These are phyloP conservation scores for Fregata magnificens DNA, from an alignment of 2,113 vertebrate species.

Conservation along the genomic window DNA sequence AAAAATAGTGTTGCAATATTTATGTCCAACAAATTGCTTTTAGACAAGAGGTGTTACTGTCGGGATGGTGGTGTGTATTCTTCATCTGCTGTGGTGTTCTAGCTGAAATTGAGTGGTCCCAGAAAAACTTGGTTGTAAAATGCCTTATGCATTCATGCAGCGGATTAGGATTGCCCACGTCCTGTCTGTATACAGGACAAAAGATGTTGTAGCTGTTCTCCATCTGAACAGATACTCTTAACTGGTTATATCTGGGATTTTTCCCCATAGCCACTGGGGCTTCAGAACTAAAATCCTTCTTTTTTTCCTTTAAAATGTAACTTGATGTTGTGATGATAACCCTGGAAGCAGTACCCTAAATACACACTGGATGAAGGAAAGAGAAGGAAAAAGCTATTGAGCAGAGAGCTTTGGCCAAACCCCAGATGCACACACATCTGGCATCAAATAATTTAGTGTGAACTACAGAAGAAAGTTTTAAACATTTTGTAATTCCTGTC, in stretches of 20 bases:
- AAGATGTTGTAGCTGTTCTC: not conserved
- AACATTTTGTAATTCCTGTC: not conserved
- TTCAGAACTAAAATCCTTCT: not conserved
- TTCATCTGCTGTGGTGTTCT: not conserved
- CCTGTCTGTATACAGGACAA: not conserved
- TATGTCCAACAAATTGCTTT: not conserved
- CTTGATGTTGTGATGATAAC: not conserved
- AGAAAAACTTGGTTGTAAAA: not conserved
- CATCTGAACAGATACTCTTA: not conserved
- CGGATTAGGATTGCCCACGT: not conserved
- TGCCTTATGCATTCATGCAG: rapidly evolving
- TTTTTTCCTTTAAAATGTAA: not conserved
- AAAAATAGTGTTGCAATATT: not conserved
- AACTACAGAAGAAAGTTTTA: not conserved
- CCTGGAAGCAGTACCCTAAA: not conserved
- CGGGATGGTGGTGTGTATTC: not conserved
- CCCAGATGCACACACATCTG: not conserved
- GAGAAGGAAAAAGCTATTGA: not conserved
- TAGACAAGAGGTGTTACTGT: not conserved
- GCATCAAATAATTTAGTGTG: not conserved
- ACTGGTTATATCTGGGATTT: not conserved
- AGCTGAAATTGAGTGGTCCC: not conserved
- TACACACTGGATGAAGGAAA: not conserved
- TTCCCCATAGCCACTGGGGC: not conserved
- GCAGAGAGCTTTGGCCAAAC: not conserved